phyloP scores from a whole-genome alignment of 2,113 vertebrate species.

The Acrocephalus kingi region DNA sequence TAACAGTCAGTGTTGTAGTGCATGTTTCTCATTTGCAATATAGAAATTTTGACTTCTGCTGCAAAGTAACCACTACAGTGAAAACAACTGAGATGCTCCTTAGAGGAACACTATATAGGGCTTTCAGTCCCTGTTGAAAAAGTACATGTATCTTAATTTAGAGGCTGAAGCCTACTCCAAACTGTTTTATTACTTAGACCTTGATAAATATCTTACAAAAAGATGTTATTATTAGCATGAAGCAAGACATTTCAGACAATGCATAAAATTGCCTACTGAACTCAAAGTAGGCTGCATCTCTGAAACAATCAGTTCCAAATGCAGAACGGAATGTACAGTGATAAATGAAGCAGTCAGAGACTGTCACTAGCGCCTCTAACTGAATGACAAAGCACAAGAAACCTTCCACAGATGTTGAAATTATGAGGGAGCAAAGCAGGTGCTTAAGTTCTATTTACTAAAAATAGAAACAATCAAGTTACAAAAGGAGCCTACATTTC shows the following conservation, averaged over 20 bases:
- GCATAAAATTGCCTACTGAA: background rate
- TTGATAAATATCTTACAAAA: background rate
- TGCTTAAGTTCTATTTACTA: constrained; percentile 42
- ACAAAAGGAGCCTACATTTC: constrained; percentile 4
- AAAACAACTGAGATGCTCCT: background rate
- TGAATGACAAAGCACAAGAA: constrained; percentile 17
- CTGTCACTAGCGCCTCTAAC: background rate
- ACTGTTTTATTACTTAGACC: background rate
- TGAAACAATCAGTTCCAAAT: constrained; percentile 36
- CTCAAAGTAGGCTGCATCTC: background rate
- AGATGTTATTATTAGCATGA: background rate
- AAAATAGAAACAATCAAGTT: constrained; percentile 34
- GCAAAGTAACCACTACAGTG: background rate
- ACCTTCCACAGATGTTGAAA: constrained; percentile 44
- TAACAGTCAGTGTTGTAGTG: background rate
- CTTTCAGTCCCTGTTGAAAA: background rate
- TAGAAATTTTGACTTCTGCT: constrained; percentile 8
- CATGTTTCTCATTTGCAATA: background rate
- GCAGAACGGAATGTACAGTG: background rate
- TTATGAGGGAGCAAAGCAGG: constrained; percentile 31
- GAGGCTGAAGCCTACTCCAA: background rate
- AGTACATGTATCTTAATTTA: background rate
- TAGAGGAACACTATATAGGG: background rate
- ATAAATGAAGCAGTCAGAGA: constrained; percentile 39
- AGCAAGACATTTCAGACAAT: background rate